phyloP scores from a whole-genome alignment of 2,113 vertebrate species.

The Oplegnathus fasciatus region DNA sequence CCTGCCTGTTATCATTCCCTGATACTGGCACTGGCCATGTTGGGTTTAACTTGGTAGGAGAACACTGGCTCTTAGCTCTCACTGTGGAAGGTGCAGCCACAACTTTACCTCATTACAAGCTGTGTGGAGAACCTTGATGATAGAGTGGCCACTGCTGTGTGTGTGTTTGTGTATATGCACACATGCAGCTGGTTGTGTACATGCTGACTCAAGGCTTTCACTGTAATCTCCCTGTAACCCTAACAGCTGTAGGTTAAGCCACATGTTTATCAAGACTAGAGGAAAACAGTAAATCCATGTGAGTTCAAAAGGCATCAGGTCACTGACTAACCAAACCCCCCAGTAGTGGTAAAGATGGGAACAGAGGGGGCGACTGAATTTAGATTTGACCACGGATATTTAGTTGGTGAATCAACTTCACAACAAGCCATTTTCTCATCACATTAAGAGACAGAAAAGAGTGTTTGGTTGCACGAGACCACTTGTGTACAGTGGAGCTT shows the following conservation, averaged over 20 bases:
- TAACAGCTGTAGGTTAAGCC: conserved; percentile 70
- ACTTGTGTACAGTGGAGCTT: conserved; percentile 16
- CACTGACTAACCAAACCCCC: conserved; percentile 61
- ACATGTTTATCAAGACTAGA: conserved; percentile 65
- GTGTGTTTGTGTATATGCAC: not conserved
- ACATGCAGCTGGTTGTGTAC: conserved; percentile 36
- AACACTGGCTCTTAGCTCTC: not conserved
- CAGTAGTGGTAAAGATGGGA: conserved; percentile 61
- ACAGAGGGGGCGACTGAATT: conserved; percentile 68
- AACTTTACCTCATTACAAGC: conserved; percentile 53
- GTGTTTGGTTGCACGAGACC: conserved; percentile 40
- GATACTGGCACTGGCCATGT: not conserved
- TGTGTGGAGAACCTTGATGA: conserved; percentile 32
- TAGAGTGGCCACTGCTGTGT: conserved; percentile 35
- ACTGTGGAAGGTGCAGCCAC: conserved; percentile 1
- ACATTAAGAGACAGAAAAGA: conserved; percentile 12
- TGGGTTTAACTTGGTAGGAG: not conserved
- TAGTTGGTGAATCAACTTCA: conserved; percentile 60
- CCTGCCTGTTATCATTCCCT: not conserved
- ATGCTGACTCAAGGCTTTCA: conserved; percentile 70
- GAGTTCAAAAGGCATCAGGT: conserved; percentile 70
- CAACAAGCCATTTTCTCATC: conserved; percentile 57
- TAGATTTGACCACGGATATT: conserved; percentile 51
- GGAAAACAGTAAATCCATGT: conserved; percentile 24
- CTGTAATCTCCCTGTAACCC: conserved; percentile 57